Evolutionary conservation across 2,113 vertebrate genomes (phyloP).

Genomic region (Monarcha castaneiventris): DNA sequence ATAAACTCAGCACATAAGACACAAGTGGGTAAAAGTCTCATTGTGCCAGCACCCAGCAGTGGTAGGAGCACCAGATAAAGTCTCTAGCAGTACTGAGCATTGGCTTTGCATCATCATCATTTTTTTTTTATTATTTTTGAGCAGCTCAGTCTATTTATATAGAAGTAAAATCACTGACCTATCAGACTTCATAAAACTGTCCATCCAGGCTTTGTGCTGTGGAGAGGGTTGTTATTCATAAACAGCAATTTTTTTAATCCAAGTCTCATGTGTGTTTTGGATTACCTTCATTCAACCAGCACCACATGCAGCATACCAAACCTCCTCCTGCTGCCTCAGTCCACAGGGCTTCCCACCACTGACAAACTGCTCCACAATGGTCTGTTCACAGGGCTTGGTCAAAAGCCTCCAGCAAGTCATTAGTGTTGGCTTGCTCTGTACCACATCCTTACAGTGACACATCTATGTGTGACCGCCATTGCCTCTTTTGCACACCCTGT

Average conservation of each 20-base stretch:
- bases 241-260: not conserved
- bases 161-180: not conserved
- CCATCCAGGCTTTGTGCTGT: not conserved
- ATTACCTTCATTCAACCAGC: not conserved
- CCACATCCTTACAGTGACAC: not conserved
- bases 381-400: not conserved
- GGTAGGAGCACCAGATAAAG: not conserved
- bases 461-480: rapidly evolving
- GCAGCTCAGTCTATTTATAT: not conserved
- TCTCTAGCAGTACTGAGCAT: not conserved
- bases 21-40: not conserved
- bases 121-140: not conserved
- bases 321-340: not conserved
- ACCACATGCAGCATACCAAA: not conserved
- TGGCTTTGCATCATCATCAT: not conserved
- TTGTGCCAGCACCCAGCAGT: not conserved
- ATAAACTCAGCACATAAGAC: not conserved
- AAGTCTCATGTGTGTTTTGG: rapidly evolving
- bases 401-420: not conserved
- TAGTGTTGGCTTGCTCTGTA: not conserved
- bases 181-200: not conserved
- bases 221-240: not conserved
- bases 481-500: rapidly evolving
- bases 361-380: not conserved
- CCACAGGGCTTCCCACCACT: not conserved